A percentile compares a stretch with the other conserved stretches of the same genome.
Conservation (phyloP, 2,888 invertebrate genomes). For the Cephus sareptanus region DNA sequence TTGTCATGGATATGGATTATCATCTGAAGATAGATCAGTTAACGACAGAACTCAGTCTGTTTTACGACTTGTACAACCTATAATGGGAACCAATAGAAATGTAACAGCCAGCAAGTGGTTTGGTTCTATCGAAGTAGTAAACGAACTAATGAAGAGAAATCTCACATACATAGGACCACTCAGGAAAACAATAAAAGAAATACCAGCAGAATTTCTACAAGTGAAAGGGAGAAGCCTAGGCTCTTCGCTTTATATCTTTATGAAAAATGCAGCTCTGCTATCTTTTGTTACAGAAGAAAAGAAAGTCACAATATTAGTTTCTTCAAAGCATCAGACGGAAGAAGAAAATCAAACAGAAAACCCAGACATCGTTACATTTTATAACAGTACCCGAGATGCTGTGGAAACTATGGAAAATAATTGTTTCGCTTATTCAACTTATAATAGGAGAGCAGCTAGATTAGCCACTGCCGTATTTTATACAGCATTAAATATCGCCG, state of each 20-base stretch:
- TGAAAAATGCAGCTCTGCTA: not conserved
- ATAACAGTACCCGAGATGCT: not conserved
- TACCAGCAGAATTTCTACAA: not conserved
- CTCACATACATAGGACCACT: not conserved
- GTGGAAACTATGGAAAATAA: not conserved
- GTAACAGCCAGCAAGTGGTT: conserved; percentile 1
- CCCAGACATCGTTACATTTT: not conserved
- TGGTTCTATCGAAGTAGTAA: not conserved
- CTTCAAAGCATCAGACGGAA: not conserved
- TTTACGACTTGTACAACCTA: not conserved
- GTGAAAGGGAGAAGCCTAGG: not conserved
- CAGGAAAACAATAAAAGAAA: not conserved
- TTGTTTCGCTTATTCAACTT: not conserved
- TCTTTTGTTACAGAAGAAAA: not conserved
- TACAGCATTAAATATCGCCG: not conserved
- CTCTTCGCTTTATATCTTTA: not conserved
- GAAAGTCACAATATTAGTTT: not conserved
- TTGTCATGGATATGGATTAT: not conserved
- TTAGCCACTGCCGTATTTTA: not conserved
- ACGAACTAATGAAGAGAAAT: not conserved
- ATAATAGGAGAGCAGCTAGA: not conserved
- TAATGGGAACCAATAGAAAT: not conserved
- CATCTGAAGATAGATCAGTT: not conserved
- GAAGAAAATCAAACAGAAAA: not conserved
- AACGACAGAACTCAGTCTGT: not conserved